Evolutionary conservation across 1,140 invertebrate genomes (phyloP), one percentile per base, ranked within the genome.

Genomic region (Conus betulinus): DNA sequence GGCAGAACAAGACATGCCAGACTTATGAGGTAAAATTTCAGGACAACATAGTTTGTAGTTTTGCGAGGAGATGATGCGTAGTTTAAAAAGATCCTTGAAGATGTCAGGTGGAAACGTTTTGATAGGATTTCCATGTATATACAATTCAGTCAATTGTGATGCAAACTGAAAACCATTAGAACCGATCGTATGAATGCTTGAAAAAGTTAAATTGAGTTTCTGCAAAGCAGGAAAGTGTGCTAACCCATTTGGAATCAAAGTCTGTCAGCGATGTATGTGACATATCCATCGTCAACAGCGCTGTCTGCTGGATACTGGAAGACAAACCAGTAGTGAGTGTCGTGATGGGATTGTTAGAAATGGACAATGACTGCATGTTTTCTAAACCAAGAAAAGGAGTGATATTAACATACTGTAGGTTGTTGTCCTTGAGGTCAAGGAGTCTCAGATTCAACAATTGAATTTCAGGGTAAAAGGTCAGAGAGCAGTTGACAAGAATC

Each of bases 11-110:
- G 91, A 74, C 5, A 25, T n/a, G 52, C 78, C 55, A 15, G 84
- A 83, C 7, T 39, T 55, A 6, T 76, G 39, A 6, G 87, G 86
- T 6, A 74, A 57, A 27, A 85, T 85, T 11, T 67, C 84, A 11
- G 52, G 27, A 84, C 92, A 92, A 84, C 92, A 92, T 20, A 92
- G 57, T 27, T 76, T 88, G 78, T 88, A 91, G 15, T 87, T 88
- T 15, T 91, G 89, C 3, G 89, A 85, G 8, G 74, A 39, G 15
- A 92, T n/a, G 13, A 74, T 57, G 15, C 86, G 25, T 76, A 92
- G 89, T 20, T 88, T 87, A 4, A 20, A 55, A 27, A 89, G 83
- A 20, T 60, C 87, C 20, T 88, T 39, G 53, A 92, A 91, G 15
- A 91, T 88, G n/a, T 87, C 67, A 10, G 57, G 20, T n/a, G 85